Conservation (phyloP, 2,888 invertebrate species). For the Chouioia cunea region DNA sequence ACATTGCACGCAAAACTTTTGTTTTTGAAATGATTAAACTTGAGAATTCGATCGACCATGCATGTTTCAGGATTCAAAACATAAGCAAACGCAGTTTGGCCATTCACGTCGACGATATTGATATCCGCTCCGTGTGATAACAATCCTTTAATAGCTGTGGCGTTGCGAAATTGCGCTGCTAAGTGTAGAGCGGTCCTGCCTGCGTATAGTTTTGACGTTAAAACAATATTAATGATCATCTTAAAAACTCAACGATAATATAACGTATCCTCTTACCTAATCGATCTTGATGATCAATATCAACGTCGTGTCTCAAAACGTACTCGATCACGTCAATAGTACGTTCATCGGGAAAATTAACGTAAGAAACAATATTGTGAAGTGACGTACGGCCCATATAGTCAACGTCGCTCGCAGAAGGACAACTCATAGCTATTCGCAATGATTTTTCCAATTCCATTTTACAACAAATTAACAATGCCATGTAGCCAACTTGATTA, state of each 20-base stretch:
- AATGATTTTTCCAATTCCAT: no score
- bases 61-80: no score
- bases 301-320: not conserved
- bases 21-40: no score
- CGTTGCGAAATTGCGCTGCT: not conserved
- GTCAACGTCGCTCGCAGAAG: not conserved
- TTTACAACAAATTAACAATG: no score
- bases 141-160: not conserved
- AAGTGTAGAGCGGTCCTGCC: not conserved
- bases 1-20: no score
- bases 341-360: not conserved
- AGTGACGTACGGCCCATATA: not conserved
- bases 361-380: constrained; percentile 1
- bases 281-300: not conserved
- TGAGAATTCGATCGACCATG: no score
- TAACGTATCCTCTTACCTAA: no score
- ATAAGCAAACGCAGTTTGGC: not conserved
- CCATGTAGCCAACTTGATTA: not conserved
- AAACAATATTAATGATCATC: no score
- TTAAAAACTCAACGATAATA: no score
- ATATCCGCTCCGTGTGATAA: not conserved
- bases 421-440: not conserved
- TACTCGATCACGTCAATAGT: not conserved
- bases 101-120: not conserved
- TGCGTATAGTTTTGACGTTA: not conserved